Evolutionary conservation across 2,113 vertebrate species (phyloP).

Genomic region (Tragelaphus strepsiceros): DNA sequence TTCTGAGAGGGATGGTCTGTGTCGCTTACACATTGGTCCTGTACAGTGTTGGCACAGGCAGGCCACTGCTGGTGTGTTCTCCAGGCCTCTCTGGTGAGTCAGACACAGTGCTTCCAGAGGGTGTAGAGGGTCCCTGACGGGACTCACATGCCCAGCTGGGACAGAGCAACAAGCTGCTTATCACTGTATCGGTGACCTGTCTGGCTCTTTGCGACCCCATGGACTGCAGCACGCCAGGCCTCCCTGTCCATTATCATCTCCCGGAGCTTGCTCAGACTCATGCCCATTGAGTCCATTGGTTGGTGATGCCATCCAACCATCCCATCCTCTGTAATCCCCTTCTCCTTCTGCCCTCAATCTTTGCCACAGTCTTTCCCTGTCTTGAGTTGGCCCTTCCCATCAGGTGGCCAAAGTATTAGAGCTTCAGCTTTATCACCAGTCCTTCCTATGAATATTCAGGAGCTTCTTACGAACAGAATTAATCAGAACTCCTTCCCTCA

Average conservation of each 20-base stretch:
- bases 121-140: fast-evolving
- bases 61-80: background rate
- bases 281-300: background rate
- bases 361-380: background rate
- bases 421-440: background rate
- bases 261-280: background rate
- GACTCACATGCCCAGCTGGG: fast-evolving
- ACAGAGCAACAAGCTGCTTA: fast-evolving
- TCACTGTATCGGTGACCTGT: fast-evolving
- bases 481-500: background rate
- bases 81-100: background rate
- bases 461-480: background rate
- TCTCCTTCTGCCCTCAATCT: background rate
- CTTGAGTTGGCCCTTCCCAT: background rate
- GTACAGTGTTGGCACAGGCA: fast-evolving
- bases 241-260: background rate
- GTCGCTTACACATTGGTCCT: fast-evolving
- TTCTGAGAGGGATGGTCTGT: fast-evolving
- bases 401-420: background rate
- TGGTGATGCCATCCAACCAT: background rate
- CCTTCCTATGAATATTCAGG: background rate
- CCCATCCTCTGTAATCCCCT: background rate
- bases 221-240: background rate
- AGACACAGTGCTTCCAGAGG: background rate
- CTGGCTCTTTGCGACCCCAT: background rate